Evolutionary conservation across 2,888 invertebrate genomes (phyloP), one percentile per base, ranked within the genome.

Genomic region (Koerneria pararmatus): DNA sequence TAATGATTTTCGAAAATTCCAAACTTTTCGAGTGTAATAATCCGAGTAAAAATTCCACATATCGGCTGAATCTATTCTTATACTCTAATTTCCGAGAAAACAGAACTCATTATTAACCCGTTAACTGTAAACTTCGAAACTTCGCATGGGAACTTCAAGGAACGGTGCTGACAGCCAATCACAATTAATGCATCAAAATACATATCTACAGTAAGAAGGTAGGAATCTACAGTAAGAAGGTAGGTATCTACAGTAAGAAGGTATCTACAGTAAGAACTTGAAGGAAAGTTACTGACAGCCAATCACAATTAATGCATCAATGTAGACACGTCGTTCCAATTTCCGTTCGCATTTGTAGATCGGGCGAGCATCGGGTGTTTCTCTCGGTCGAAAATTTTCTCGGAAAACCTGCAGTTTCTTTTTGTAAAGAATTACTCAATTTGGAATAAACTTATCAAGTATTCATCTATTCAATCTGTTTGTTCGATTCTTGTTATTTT

Each of bases 261-360:
- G 57, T 11, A 5, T 34, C 5, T 54, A 22, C 27, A 54, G 37
- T 3, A 27, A 8, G 41, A 53, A 19, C 3, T 19, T 6, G 24
- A 53, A 22, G 4, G 35, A 56, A 3, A 22, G 34, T 31, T 59
- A 69, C 78, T 68, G 35, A 77, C 78, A 72, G 29, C 75, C 69
- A 41, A 77, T 64, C 1, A 67, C 70, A 19, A 70, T 66, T 11
- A 79, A 63, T 1, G 78, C 76, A 35, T 78, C 70, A 46, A 74
- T 69, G 65, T 67, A 77, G 34, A 77, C 48, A 56, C 71, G 66
- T 15, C 78, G 68, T 22, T 74, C 73, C 15, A 57, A 58, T 29
- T 70, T 67, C 27, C 69, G 62, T 11, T 56, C 11, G 58, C 75
- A 75, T 27, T 61, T 68, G 65, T 71, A 77, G 8, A 74, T 49